Base-by-base conservation (phyloP, 2,888 invertebrate genomes). In the Nomada fabriciana region DNA sequence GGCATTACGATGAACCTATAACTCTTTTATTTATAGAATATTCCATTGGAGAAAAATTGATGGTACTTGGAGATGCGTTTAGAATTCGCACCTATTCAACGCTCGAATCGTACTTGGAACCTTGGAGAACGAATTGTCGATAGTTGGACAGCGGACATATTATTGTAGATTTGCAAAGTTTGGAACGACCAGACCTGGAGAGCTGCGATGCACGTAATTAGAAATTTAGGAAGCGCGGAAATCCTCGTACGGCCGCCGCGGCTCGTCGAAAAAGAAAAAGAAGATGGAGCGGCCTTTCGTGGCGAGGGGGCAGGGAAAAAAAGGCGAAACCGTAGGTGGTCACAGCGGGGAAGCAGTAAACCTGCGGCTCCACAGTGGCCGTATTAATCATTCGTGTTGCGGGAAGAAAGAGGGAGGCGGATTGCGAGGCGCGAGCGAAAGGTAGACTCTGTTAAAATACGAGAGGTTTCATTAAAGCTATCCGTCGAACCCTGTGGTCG, bases 401-500 rank as follows among this genome's bases (percentile, higher is more conserved):
- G 72, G 79, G 63, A 69, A 57, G 68, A 68, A 53, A 63, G 57
- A 65, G 36, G 43, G 65, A 67, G 77, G 71, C 18, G 57, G 52
- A 72, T 65, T 55, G 70, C 52, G 36, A 69, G 53, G 20, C 55
- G 59, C 63, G 74, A 71, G 63, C 71, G 76, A 80, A 72, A 81
- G 83, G 75, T 71, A 59, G 67, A 53, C 65, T 65, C 63, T n/a
- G 73, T 79, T 90, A 89, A 91, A 91, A 91, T 90, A 90, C 90
- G 90, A 89, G 89, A 88, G 87, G 87, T 89, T 90, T 90, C 89
- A 89, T 91, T 91, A 90, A 89, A 89, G 84, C 87, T 87, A 90
- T 91, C 88, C 88, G 87, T 88, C 86, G 86, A 86, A 83, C 80
- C 55, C 73, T 65, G 50, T 65, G 70, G 73, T 70, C 81, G 85